These are phyloP conservation scores for Trissolcus basalis DNA, from an alignment of 1,140 invertebrate genomes.

Conservation along the genomic window DNA sequence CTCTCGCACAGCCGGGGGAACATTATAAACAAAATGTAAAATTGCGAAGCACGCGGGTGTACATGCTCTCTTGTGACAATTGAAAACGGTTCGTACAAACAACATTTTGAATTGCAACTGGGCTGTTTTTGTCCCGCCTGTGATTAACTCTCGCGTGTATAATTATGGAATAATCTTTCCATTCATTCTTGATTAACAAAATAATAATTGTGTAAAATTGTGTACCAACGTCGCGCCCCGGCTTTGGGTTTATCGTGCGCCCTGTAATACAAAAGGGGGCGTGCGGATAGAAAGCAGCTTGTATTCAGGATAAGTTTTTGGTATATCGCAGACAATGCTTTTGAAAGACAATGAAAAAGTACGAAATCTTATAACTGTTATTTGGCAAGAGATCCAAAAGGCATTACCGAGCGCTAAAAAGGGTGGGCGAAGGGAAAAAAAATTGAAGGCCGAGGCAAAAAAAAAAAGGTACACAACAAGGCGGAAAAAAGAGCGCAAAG, in stretches of 20 bases:
- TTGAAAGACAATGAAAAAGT: constrained; percentile 41
- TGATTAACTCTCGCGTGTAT: too few relatives aligned
- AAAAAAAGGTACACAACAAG: constrained; percentile 1
- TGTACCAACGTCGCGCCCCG: too few relatives aligned
- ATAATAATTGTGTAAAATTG: too few relatives aligned
- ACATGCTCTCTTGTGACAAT: too few relatives aligned
- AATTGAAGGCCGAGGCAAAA: constrained; percentile 15
- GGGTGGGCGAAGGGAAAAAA: constrained; percentile 17
- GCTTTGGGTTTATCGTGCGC: not conserved
- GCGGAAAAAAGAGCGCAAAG: not conserved
- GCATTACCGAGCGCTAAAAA: constrained; percentile 24
- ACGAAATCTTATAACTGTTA: constrained; percentile 31
- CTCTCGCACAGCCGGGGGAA: too few relatives aligned
- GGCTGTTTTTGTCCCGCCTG: too few relatives aligned
- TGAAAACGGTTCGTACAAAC: too few relatives aligned
- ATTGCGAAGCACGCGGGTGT: too few relatives aligned
- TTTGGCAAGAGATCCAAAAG: constrained; percentile 39
- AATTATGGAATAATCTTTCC: too few relatives aligned
- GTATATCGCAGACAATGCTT: constrained; percentile 20
- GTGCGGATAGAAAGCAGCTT: constrained; percentile 10
- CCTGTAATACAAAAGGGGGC: constrained; percentile 14
- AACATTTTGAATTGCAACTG: too few relatives aligned
- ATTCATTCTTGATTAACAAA: too few relatives aligned
- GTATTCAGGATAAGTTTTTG: constrained; percentile 26
- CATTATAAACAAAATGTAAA: too few relatives aligned